These are phyloP conservation scores for Spea bombifrons DNA, from an alignment of 2,113 vertebrate genomes.

Conservation along the genomic window DNA sequence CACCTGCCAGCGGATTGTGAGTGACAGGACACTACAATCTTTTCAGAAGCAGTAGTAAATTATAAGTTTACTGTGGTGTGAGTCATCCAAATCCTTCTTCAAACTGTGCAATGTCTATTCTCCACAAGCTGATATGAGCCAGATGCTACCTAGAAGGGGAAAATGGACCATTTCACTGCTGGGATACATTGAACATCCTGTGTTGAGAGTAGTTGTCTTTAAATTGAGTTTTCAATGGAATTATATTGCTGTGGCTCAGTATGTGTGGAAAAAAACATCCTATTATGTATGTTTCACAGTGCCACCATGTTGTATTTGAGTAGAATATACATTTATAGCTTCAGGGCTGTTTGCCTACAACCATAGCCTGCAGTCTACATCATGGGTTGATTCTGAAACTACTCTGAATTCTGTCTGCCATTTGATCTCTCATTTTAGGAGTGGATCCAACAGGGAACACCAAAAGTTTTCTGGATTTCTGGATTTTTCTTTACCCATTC, in stretches of 20 bases:
- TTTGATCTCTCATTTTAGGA: slow-evolving; percentile 16
- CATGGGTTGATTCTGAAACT: too few species aligned
- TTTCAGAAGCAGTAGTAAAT: slow-evolving; percentile 41
- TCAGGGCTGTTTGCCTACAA: too few species aligned
- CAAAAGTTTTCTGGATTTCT: slow-evolving; percentile 50
- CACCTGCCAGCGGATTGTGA: slow-evolving; percentile 33
- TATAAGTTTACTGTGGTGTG: slow-evolving; percentile 38
- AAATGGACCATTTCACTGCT: not conserved
- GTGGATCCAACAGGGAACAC: slow-evolving; percentile 45
- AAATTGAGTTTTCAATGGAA: too few species aligned
- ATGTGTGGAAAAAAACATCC: too few species aligned
- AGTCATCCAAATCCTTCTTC: slow-evolving; percentile 44
- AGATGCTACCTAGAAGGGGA: slow-evolving; percentile 20
- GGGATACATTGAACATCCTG: not conserved
- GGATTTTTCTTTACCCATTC: slow-evolving; percentile 50
- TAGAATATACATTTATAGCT: too few species aligned
- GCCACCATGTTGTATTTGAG: too few species aligned
- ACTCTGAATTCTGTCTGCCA: too few species aligned
- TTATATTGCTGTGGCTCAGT: too few species aligned
- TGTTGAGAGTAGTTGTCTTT: too few species aligned
- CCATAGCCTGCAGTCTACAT: too few species aligned
- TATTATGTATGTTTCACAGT: too few species aligned
- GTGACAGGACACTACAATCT: slow-evolving; percentile 37
- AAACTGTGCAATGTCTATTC: slow-evolving; percentile 32
- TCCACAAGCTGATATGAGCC: slow-evolving; percentile 13